Base-by-base conservation (phyloP, 2,113 vertebrate species). In the Mastomys natalensis region DNA sequence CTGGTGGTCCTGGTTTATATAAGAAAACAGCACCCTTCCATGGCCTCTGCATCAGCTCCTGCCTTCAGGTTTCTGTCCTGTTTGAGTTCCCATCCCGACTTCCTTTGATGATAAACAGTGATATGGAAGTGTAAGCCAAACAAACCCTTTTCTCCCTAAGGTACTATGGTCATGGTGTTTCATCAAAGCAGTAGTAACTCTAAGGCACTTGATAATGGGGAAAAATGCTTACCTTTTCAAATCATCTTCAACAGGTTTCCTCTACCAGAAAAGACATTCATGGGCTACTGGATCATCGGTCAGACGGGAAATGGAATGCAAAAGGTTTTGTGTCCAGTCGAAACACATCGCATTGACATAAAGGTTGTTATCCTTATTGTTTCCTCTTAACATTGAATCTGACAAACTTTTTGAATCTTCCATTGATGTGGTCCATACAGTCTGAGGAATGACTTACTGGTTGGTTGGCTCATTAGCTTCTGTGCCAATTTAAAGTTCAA, bases 211-310 rank as follows among this genome's bases (percentile, higher is more conserved):
- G n/a, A 84, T 62, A 62, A 62, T 62, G 13, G 24, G 53, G 11
- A 17, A 62, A 17, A 97, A 97, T 90, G 40, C 91, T 94, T 0
- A 16, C 40, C 93, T 96, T 98, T 98, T 97, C 62, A 84, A 97
- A 77, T 88, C 22, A 93, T 98, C 8, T 90, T 98, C 98, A 93
- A 95, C 97, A 99, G 99, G 98, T 98, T 99, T 72, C 99, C 99
- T 3, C 97, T 99, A 91, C 99, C 99, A 53, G 99, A 99, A 66
- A 98, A 98, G 97, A 99, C 97, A 84, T 99, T 99, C 98, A 97
- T 99, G 16, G 99, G 99, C 64, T 99, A 99, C 97, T 99, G 99
- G 99, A 99, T 98, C 58, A 97, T 98, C 17, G 96, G 98, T 92
- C 99, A 99, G 87, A 95, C 95, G 1, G 98, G 97, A 93, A 99